Evolutionary conservation across 2,888 invertebrate genomes (phyloP), one percentile per base, ranked within the genome.

Genomic region (Phaonia tiefii): DNA sequence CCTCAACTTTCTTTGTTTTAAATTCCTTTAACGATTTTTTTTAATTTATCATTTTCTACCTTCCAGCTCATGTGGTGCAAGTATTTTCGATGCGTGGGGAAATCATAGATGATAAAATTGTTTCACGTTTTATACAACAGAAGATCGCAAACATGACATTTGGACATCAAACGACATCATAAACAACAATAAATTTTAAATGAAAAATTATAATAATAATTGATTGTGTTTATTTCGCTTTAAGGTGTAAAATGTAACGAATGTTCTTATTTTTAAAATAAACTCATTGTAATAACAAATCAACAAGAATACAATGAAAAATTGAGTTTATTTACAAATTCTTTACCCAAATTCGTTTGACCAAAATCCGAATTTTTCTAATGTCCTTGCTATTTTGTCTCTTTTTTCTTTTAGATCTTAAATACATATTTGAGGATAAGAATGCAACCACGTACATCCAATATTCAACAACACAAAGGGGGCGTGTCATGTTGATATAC

Each of bases 391-490:
- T 31, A 31, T 31, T 31, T 8, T 17, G 13, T 71, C 10, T 66
- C 0, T 75, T 80, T 15, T 83, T 25, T 75, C 22, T 85, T 86
- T 8, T 84, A 87, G 87, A 84, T 77, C 84, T 88, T 13, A 88
- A 87, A 78, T 88, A 87, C 31, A 84, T 89, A 11, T 86, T 87
- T 69, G 89, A 89, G 75, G 88, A 89, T 51, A 89, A 89, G 72
- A 85, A 85, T 63, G 85, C 86, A n/a, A 85, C 86, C 63, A 85
- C 87, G 5, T 87, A 87, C 54, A 85, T 90, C n/a, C 90, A 89
- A 79, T 91, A 90, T 83, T 87, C 91, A 25, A 91, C 90, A 66
- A 91, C 91, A 1, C 91, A 91, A 80, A 87, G 91, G 0, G 91
- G 91, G 1, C 87, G 91, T 2, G 88, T 89, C 0, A 91, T 91